Base-by-base conservation (phyloP, 23 tunicate genomes). In the Halocynthia aurantium region DNA sequence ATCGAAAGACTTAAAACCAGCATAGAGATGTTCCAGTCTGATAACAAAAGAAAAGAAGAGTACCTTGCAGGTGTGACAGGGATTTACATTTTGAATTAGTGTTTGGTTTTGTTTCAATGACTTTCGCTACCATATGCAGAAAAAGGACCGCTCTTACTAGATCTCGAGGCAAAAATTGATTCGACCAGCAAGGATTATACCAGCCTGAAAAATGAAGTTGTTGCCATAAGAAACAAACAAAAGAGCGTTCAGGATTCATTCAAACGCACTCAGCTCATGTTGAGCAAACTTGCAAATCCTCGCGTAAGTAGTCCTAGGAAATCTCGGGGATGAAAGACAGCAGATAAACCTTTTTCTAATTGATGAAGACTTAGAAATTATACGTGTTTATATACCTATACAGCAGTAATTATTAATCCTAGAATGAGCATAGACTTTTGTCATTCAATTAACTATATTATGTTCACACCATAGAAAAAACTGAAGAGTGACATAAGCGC, bases 211-310 rank as follows among this genome's bases (percentile, higher is more conserved):
- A 62, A 78, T 44, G 86, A 88, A 62, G 86, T 88, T 62, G 77
- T 88, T 17, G 66, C 84, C 21, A 75, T 88, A 6, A 49, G 95
- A 20, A 88, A 88, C 62, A 67, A 75, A 61, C 88, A 88, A 61
- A 88, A 83, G 61, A 83, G 95, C 49, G 72, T 83, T 52, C 81
- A 62, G 11, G 95, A 88, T 22, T 84, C 83, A 73, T 79, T 84
- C 8, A 83, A 55, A 7, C 69, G 95, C 66, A 74, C 86, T 10
- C 78, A 78, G 40, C 57, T 73, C 50, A 52, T 71, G 64, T 13
- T 83, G 12, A 79, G 83, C 57, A 88, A 83, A 58, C 78, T 83
- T 49, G 66, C 61, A 21, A 79, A 80, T 73, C 88, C 88, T 6
- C 80, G 72, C 52, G 87, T 86, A 60, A 80, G 84, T 78, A 52